Evolutionary conservation across 2,113 vertebrate species (phyloP), one percentile per base, ranked within the genome.

Genomic region (Hippocampus barbouri): DNA sequence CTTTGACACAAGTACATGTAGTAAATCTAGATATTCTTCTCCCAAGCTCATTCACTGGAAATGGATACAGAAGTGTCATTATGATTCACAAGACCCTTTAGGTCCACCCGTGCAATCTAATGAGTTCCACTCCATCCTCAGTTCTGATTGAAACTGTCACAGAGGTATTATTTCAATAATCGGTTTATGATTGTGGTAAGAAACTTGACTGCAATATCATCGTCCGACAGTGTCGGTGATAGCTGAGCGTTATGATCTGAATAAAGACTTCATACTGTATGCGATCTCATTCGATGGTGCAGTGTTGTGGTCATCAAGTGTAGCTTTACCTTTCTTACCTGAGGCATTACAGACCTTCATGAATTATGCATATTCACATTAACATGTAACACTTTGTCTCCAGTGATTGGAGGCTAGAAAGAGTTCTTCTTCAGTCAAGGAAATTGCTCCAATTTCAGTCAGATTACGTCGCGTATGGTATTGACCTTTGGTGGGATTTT

Each of bases 321-420:
- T 20, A 18, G 15, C 27, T 8, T 61, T 61, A 34, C 14, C 27
- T 61, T 34, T 27, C 25, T 7, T 34, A 61, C 59, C 27, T 20
- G 16, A 61, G 27, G 27, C 27, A 30, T 61, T 61, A 61, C 25
- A 34, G 7, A 61, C 59, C 59, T 18, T 20, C 9, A 61, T 34
- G 27, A 61, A 61, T 61, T 61, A 34, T 61, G 59, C 27, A 61
- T 61, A 61, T 8, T 34, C 18, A 61, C 59, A 61, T 61, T 30
- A 8, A 30, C 27, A 61, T 61, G 27, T 61, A 18, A 61, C 25
- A 11, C 23, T 34, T 61, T 34, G 14, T 30, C 25, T 59, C 56
- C 25, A 59, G 23, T 59, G 56, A 27, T 25, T 27, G 12, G 11
- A 59, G 25, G 12, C 14, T 16, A 30, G 11, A 60, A 16, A 14